These are phyloP conservation scores for Apodemia duryi DNA, from an alignment of 2,888 invertebrate genomes.

Conservation along the genomic window DNA sequence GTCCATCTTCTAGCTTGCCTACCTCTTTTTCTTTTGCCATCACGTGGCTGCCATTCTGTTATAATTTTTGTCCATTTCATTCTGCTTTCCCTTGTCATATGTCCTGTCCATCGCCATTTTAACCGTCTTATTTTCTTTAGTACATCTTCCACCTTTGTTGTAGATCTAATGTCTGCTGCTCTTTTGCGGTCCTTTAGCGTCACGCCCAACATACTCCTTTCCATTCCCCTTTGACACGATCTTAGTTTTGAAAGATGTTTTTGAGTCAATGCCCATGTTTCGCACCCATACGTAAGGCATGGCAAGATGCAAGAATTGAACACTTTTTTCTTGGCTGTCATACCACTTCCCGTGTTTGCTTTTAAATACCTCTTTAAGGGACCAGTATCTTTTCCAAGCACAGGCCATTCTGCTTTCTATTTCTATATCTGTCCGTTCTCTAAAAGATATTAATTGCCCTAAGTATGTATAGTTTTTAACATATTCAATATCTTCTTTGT, in stretches of 20 bases:
- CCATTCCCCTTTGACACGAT: too few species aligned
- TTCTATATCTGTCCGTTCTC: not conserved
- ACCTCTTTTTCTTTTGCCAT: not conserved
- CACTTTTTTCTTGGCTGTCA: not conserved
- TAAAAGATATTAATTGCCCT: not conserved
- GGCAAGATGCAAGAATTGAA: not conserved
- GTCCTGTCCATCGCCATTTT: not conserved
- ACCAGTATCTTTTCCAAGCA: not conserved
- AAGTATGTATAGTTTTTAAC: not conserved
- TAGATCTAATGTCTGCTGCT: not conserved
- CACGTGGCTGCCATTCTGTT: not conserved
- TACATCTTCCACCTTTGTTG: not conserved
- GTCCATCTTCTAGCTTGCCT: not conserved
- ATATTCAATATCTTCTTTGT: not conserved
- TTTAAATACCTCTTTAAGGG: not conserved
- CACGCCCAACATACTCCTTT: not conserved
- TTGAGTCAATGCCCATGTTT: not conserved
- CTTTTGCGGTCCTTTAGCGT: not conserved
- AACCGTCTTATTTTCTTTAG: not conserved
- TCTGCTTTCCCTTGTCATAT: not conserved
- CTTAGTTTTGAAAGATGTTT: not conserved
- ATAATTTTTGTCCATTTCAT: slow-evolving; percentile 8
- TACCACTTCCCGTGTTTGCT: too few species aligned
- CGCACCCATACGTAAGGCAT: not conserved
- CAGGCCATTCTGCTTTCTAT: not conserved